A percentile compares a stretch with the other conserved stretches of the same genome.
Conservation (phyloP, 2,113 vertebrate species). For the Syrrhaptes paradoxus region DNA sequence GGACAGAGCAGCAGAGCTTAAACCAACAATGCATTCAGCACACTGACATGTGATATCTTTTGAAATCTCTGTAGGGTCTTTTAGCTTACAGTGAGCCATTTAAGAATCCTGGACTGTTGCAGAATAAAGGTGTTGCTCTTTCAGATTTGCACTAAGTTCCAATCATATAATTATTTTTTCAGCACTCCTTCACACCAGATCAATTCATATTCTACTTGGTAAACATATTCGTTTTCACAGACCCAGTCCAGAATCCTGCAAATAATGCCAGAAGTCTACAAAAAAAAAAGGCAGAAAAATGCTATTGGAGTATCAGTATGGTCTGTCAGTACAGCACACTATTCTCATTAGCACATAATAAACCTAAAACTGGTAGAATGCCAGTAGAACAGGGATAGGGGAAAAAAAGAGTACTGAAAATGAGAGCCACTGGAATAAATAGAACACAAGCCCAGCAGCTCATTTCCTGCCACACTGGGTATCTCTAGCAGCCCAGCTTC, state of each 20-base stretch:
- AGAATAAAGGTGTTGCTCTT: slow-evolving; percentile 20
- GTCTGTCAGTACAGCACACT: background rate
- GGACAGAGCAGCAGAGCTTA: slow-evolving; percentile 24
- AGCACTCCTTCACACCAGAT: background rate
- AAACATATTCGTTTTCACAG: background rate
- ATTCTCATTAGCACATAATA: background rate
- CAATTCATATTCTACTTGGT: background rate
- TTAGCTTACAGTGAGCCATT: background rate
- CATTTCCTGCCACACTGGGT: background rate
- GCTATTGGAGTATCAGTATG: background rate
- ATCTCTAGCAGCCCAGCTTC: background rate
- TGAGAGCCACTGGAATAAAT: background rate
- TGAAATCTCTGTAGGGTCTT: slow-evolving; percentile 36
- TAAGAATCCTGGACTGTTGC: background rate
- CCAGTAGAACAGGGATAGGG: background rate
- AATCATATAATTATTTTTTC: background rate
- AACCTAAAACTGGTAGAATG: background rate
- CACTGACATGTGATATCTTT: slow-evolving; percentile 29
- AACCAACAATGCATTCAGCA: slow-evolving; percentile 21
- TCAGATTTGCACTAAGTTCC: background rate
- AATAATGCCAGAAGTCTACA: background rate
- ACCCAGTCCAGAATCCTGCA: background rate
- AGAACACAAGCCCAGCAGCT: background rate
- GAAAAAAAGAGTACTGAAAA: background rate
- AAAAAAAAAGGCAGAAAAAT: background rate